Evolutionary conservation across 2,888 invertebrate species (phyloP), one percentile per base, ranked within the genome.

Genomic region (Petrophora chlorosata): DNA sequence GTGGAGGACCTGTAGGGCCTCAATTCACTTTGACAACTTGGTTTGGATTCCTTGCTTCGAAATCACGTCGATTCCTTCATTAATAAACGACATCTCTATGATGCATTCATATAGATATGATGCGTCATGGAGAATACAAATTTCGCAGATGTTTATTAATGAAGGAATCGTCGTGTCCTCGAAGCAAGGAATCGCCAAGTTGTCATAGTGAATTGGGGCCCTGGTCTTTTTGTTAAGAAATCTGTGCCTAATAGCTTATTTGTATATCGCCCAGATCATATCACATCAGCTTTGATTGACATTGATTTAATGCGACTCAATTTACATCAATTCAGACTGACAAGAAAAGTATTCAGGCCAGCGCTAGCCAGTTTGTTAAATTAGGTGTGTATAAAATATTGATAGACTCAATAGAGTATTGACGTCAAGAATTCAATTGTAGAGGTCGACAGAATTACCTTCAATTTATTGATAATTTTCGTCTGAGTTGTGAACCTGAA

Each of bases 231-330:
- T n/a, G 8, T 17, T 30, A 5, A 23, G 8, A 47, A 47, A 41
- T 41, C 36, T 41, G 30, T 46, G 32, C 28, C 33, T 35, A 38
- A 39, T 36, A 36, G 15, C 35, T 50, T 45, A 55, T 53, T 55
- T 40, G 49, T 47, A 52, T 53, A 59, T 48, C 41, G 53, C 46
- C 33, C 23, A 35, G 40, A 52, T 45, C 41, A 45, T 47, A 56
- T 50, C 50, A 36, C 50, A 41, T 39, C 52, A 32, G 51, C 43
- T 47, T 29, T 59, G 59, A 59, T 58, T 60, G 60, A 58, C 60
- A 55, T 44, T 57, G 57, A 60, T 60, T 55, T 51, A 60, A 57
- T 55, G 57, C 46, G 19, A 19, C 52, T 47, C 60, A 60, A 60
- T 60, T 51, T 48, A 55, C 48, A 36, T 33, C 47, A 59, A 57